Base-by-base conservation (phyloP, 2,888 invertebrate genomes). In the Epinotia nisella region DNA sequence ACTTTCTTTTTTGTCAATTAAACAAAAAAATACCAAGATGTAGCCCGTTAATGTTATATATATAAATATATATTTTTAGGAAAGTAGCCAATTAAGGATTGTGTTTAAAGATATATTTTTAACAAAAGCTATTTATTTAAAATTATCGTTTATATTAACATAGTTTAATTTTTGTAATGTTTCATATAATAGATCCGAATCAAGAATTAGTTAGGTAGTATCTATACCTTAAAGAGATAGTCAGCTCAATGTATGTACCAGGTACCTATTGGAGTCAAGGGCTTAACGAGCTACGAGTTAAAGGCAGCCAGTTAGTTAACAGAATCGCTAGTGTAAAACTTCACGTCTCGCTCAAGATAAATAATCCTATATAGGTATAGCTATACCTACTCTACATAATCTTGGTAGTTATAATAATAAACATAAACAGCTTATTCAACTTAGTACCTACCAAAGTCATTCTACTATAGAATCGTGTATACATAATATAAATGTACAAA, bases 401-500 rank as follows among this genome's bases (percentile, higher is more conserved):
- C 41, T 3, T 41, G 11, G 62, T 19, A 62, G 17, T 15, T 49
- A 51, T 51, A 21, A 49, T 51, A 15, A 49, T 45, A 59, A 55
- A 45, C 59, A 29, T 35, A 55, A 68, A 74, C 62, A 71, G 56
- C 39, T 53, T 56, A 66, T 29, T 51, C 70, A 68, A 62, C 78
- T 77, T 55, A 69, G 68, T 74, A 78, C 74, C 75, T 74, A 72
- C 70, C 74, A 75, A 78, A 74, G 61, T 71, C 74, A 65, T 59
- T 74, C 67, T 70, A 73, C 58, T 75, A 73, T 62, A 61, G 61
- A 58, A 70, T 56, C 73, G 56, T 24, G 51, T 62, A 75, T 35
- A 29, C 29, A 35, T 79, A 79, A 35, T 79, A 79, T 79, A 77
- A 78, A 82, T 77, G 78, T 78, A 80, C 80, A 83, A 84, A 85